phyloP scores from a whole-genome alignment of 1,140 invertebrate species.

The Cydia fagiglandana region DNA sequence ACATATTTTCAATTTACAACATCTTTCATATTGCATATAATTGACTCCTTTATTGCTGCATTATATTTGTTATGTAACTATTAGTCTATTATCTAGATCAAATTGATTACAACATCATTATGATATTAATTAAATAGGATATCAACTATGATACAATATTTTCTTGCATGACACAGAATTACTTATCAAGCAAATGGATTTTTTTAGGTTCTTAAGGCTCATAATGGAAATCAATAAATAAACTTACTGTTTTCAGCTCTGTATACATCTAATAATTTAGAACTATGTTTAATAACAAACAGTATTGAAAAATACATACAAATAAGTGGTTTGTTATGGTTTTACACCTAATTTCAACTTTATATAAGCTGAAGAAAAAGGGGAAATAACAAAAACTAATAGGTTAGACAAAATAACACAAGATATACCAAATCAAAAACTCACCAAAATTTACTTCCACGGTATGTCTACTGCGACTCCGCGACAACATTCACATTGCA shows the following conservation, averaged over 20 bases:
- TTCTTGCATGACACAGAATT: background rate
- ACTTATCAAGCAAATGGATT: background rate
- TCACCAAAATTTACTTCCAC: slow-evolving; percentile 21
- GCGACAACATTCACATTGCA: background rate
- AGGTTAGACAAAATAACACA: background rate
- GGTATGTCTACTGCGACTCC: background rate
- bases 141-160: background rate
- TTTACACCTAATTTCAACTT: background rate
- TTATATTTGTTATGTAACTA: background rate
- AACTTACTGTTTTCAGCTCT: background rate
- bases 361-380: background rate
- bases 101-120: background rate
- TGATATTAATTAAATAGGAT: background rate
- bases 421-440: background rate
- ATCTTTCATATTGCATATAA: background rate
- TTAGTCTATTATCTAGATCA: background rate
- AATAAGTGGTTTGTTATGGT: background rate
- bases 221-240: background rate
- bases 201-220: background rate
- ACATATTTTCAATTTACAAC: background rate
- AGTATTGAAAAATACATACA: background rate
- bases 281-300: background rate
- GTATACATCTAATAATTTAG: background rate
- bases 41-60: background rate
- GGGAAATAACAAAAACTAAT: background rate